A percentile compares a stretch with the other conserved stretches of the same genome.
These are phyloP conservation scores for Passer domesticus DNA, from an alignment of 2,113 vertebrate species.

Conservation along the genomic window DNA sequence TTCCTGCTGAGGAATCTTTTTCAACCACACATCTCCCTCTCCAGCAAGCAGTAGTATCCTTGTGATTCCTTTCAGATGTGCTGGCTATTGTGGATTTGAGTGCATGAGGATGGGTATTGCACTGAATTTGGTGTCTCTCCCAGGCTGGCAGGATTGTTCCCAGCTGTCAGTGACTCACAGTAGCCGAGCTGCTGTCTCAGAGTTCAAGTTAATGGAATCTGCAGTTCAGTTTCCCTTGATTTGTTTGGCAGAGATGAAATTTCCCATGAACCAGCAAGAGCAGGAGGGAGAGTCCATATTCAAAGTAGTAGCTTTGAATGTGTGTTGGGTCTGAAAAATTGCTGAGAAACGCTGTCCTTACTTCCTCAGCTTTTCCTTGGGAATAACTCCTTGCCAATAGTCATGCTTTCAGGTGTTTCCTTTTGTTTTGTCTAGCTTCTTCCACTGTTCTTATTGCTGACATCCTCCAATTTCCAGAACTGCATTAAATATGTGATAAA, in stretches of 20 bases:
- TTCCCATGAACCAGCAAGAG: constrained; percentile 13
- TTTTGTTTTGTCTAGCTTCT: background rate
- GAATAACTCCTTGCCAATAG: background rate
- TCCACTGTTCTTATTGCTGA: background rate
- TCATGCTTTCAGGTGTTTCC: background rate
- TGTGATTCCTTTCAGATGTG: constrained; percentile 4
- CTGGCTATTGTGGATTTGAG: background rate
- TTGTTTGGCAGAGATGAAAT: constrained; percentile 14
- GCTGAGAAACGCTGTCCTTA: background rate
- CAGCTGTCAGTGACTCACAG: constrained; percentile 59
- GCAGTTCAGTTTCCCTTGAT: constrained; percentile 10
- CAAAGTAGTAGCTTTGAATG: background rate
- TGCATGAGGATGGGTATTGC: background rate
- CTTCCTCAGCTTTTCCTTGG: background rate
- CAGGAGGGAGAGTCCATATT: background rate
- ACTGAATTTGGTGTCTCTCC: background rate
- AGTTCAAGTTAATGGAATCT: constrained; percentile 54
- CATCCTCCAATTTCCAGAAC: background rate
- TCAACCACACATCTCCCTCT: background rate
- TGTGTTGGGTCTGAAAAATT: background rate
- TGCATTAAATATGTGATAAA: background rate
- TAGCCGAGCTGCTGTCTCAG: background rate
- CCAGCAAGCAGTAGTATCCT: background rate
- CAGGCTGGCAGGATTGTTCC: constrained; percentile 17
- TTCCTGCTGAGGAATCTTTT: background rate